Base-by-base conservation (phyloP, 1,140 invertebrate genomes). In the Agrypnia vestita region DNA sequence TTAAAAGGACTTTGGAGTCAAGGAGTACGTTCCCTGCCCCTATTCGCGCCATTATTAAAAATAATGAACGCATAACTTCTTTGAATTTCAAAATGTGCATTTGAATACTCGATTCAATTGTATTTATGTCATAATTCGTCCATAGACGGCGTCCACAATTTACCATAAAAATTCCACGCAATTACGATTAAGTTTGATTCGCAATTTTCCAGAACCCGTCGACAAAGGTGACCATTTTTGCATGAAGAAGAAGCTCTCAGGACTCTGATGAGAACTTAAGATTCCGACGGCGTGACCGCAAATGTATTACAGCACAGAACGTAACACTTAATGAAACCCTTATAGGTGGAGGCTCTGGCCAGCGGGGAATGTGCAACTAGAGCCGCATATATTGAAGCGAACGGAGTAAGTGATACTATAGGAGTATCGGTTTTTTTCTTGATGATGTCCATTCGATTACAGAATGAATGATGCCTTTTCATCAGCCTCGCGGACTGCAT, bases 291-390 rank as follows among this genome's bases (percentile, higher is more conserved):
- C 55, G 55, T 59, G 55, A 59, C 55, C 15, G 15, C 1, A 59
- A 59, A 21, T 17, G 55, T 21, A 59, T 59, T 19, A 59, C 17
- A 59, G 55, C 15, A 59, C 17, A 59, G 55, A 17, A 59, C 55
- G 55, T 19, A 59, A 59, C 55, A 59, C 55, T 59, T 59, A 59
- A 59, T 59, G 55, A 59, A 59, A 59, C 21, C 55, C 55, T 59
- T 59, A 59, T 59, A 19, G 55, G 55, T 17, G 25, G 25, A 59
- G 21, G 7, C 15, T 59, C 55, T 59, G 21, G 55, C 25, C 25
- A 35, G 17, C 17, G 7, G 55, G 55, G 55, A 59, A 59, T 59
- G 55, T 6, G 55, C 7, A 0, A 13, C 3, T 0, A n/a, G 51
- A 53, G 7, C 0, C 4, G 4, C 13, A 13, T 53, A 53, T 53